Percentiles rank a stretch among this genome's conserved stretches.
phyloP scores from a whole-genome alignment of 2,797 vertebrate genomes.

The Etheostoma perlongum region DNA sequence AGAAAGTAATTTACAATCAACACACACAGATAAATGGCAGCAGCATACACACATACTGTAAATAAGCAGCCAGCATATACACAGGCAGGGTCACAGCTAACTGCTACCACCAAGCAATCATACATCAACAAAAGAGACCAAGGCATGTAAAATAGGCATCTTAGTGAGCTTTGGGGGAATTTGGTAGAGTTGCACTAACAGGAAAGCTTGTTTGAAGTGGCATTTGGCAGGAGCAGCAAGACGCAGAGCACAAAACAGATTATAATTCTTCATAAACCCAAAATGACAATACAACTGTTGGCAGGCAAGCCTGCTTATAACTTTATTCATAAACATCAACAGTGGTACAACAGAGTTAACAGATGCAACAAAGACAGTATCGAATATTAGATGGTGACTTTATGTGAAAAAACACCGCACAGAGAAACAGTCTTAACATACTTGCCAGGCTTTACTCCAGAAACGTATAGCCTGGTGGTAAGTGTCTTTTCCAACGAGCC shows the following conservation, averaged over 20 bases:
- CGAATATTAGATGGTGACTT: not conserved
- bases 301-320: not conserved
- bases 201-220: too few relatives aligned
- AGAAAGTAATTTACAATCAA: not conserved
- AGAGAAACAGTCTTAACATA: too few relatives aligned
- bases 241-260: not conserved
- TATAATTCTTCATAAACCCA: not conserved
- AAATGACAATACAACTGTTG: not conserved
- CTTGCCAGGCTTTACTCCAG: too few relatives aligned
- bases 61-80: not conserved
- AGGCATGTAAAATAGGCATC: too few relatives aligned
- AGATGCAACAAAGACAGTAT: not conserved
- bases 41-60: too few relatives aligned
- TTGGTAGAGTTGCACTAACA: not conserved
- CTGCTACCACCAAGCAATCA: not conserved
- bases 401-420: too few relatives aligned
- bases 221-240: not conserved
- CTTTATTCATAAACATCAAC: not conserved
- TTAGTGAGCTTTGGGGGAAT: too few relatives aligned
- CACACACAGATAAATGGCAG: not conserved
- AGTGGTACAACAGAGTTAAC: not conserved
- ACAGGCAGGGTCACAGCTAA: constrained; percentile 1
- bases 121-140: not conserved
- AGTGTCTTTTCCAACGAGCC: too few relatives aligned
- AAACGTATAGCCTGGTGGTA: too few relatives aligned